phyloP scores from a whole-genome alignment of 2,113 vertebrate genomes.

The Rhynchomys soricoides region DNA sequence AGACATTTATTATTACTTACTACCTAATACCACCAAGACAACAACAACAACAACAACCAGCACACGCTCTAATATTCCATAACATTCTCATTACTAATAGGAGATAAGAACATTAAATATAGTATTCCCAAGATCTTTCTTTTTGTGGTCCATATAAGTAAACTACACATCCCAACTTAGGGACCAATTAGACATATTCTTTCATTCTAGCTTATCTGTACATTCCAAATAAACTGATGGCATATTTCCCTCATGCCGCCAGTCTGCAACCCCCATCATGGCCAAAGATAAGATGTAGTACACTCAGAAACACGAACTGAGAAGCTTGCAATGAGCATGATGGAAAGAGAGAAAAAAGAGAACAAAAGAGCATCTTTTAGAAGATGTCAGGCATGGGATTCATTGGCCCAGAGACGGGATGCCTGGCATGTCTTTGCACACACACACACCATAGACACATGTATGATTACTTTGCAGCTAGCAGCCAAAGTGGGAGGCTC shows the following conservation, averaged over 20 bases:
- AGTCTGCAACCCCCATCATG: constrained; percentile 64
- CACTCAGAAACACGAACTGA: constrained; percentile 25
- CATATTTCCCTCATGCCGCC: constrained; percentile 50
- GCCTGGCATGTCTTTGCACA: fast-evolving
- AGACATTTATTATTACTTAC: constrained; percentile 64
- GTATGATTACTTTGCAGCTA: background rate
- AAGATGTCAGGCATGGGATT: background rate
- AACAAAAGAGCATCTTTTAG: background rate
- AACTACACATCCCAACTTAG: constrained; percentile 81
- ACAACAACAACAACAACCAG: background rate
- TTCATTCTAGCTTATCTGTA: constrained; percentile 60
- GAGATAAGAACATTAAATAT: constrained; percentile 69
- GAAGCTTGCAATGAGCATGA: background rate
- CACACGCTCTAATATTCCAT: constrained; percentile 77
- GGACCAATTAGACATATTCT: constrained; percentile 70
- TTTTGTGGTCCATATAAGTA: constrained; percentile 82
- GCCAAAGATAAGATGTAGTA: constrained; percentile 51
- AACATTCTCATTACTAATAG: constrained; percentile 76
- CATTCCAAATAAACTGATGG: constrained; percentile 35
- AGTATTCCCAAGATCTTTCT: constrained; percentile 75
- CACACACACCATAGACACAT: fast-evolving
- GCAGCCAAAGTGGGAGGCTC: fast-evolving
- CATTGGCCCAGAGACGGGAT: background rate
- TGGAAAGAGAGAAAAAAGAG: background rate
- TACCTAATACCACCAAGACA: constrained; percentile 25